These are phyloP conservation scores for Pangasianodon hypophthalmus DNA, from an alignment of 2,113 vertebrate genomes.

Conservation along the genomic window DNA sequence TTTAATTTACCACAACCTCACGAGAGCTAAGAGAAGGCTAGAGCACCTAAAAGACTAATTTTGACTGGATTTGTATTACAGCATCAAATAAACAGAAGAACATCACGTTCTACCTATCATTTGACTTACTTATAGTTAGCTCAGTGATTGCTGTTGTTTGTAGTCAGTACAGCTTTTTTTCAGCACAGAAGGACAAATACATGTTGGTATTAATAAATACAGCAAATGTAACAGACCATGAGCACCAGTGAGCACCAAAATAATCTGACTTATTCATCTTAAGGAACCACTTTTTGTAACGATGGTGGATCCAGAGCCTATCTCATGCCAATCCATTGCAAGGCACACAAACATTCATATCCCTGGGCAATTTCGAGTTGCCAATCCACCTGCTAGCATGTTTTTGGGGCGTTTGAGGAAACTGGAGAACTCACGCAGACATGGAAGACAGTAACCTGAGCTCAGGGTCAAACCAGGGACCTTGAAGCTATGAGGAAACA, in stretches of 20 bases:
- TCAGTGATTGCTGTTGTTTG: slow-evolving; percentile 5
- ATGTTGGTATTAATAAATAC: slow-evolving; percentile 16
- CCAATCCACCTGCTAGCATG: neutral
- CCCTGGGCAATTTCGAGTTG: neutral
- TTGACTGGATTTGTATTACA: neutral
- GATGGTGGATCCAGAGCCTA: neutral
- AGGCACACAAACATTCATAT: neutral
- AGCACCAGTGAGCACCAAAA: neutral
- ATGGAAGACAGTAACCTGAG: neutral
- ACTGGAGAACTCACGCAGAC: neutral
- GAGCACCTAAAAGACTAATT: neutral
- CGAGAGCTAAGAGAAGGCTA: neutral
- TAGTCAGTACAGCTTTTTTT: slow-evolving; percentile 4
- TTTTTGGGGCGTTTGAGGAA: neutral
- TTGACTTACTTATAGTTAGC: neutral
- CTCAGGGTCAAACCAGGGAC: neutral
- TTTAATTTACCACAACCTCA: slow-evolving; percentile 11
- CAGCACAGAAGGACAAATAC: slow-evolving; percentile 1
- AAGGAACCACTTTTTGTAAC: neutral
- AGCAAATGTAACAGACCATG: neutral
- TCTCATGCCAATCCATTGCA: neutral
- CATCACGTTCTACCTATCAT: neutral
- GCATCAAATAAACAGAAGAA: neutral
- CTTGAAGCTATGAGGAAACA: neutral
- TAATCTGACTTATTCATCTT: neutral